Base-by-base conservation (phyloP, 92 coral and sea anemone genomes). In the Desmophyllum pertusum region DNA sequence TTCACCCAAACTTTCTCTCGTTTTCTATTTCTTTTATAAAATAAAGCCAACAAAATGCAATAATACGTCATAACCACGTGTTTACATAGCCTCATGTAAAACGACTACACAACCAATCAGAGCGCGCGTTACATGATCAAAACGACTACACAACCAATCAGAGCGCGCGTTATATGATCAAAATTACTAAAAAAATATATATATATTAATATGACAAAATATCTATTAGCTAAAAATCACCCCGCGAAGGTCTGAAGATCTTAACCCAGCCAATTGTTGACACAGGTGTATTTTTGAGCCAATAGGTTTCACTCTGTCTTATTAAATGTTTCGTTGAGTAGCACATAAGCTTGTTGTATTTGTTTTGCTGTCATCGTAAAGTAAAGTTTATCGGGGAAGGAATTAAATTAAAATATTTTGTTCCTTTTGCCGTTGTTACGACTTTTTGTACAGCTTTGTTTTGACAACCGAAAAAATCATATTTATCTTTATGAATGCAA, bases 221-320 rank as follows among this genome's bases (percentile, higher is more conserved):
- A 50, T 50, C 11, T 66, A 11, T 17, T 35, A 33, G 9, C n/a
- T 14, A 33, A 65, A 66, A 35, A n/a, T n/a, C 2, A 18, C 25
- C 10, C 45, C 73, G 17, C 35, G 27, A 59, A 59, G 65, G 73
- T 10, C 4, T 0, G 45, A 25, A 67, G 18, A 67, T 67, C 25
- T 10, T 59, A 23, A 25, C 15, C 65, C 9, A 27, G 9, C 29
- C 2, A n/a, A n/a, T 14, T 15, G 33, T 67, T 67, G 73, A 67
- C 73, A 67, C 73, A 67, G 73, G 18, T 37, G 73, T 59, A 8
- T 33, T 64, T 67, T 3, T 36, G 36, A 67, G 73, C 45, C 73
- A 67, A 67, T 67, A 27, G 11, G 25, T 35, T 37, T 67, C 15
- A 59, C 33, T 25, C 3, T 37, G 14, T 0, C 4, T 67, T 67